A percentile compares a stretch with the other conserved stretches of the same genome.
Evolutionary conservation across 2,888 invertebrate species (phyloP).

Genomic region (Agriotes lineatus): DNA sequence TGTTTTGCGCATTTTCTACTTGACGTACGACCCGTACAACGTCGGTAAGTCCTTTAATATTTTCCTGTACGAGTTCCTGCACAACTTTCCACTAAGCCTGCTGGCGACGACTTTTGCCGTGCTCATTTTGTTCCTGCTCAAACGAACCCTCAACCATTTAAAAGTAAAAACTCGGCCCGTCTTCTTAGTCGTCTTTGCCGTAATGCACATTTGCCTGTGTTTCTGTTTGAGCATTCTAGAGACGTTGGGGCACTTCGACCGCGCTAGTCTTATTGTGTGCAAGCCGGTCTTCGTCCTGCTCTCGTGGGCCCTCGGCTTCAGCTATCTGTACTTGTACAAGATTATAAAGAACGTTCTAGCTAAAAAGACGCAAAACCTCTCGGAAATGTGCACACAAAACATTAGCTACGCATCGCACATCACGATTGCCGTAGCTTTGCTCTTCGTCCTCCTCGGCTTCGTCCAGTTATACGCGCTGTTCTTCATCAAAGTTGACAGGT

Average conservation of each 20-base stretch:
- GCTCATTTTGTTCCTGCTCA: constrained; percentile 85
- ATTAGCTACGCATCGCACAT: constrained; percentile 90
- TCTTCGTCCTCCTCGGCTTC: constrained; percentile 86
- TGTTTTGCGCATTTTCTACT: constrained; percentile 84
- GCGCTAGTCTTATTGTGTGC: constrained; percentile 75
- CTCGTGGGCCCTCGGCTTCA: constrained; percentile 84
- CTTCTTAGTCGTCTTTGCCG: constrained; percentile 82
- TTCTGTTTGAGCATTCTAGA: constrained; percentile 86
- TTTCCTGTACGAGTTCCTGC: constrained; percentile 83
- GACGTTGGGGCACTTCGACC: constrained; percentile 65
- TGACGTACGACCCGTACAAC: constrained; percentile 94
- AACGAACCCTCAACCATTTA: constrained; percentile 79
- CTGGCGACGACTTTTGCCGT: constrained; percentile 91
- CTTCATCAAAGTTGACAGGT: constrained; percentile 69
- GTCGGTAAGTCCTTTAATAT: constrained; percentile 83
- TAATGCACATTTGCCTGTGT: constrained; percentile 83
- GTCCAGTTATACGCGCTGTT: constrained; percentile 87
- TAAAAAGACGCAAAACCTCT: constrained; percentile 83
- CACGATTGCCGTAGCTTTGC: constrained; percentile 86
- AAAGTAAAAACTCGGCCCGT: constrained; percentile 79
- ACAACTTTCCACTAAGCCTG: constrained; percentile 88
- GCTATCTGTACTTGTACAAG: constrained; percentile 87
- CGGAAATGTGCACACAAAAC: constrained; percentile 81
- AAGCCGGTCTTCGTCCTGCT: constrained; percentile 89
- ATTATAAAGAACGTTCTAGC: constrained; percentile 80